Evolutionary conservation across 92 coral and sea anemone species (phyloP), one percentile per base, ranked within the genome.

Genomic region (Porites evermanni): DNA sequence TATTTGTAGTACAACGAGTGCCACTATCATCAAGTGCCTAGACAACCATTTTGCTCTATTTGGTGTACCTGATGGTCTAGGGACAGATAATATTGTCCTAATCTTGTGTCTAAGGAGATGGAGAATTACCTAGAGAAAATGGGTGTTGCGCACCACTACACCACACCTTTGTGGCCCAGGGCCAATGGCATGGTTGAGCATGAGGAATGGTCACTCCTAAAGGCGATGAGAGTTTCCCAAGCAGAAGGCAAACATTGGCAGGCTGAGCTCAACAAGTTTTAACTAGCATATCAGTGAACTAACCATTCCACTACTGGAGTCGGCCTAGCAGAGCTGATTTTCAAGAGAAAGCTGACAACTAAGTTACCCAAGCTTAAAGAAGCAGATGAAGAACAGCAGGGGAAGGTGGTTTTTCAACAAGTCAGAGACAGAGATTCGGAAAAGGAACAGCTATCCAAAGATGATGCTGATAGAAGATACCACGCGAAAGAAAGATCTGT

Each of bases 91-190:
- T 72, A 83, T 26, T 26, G 83, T 11, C 77, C 92, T 63, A 89
- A 89, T 67, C 70, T 84, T 1, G 81, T 84, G 24, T 61, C 74
- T 1, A 61, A 69, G 20, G 90, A 86, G 56, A 86, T 80, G 80
- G 85, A 90, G 73, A 67, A 64, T 17, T 90, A 67, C 73, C 73
- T 90, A 12, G 69, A 76, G 77, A 88, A 81, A 76, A 80, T 80
- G 83, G 93, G 80, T 12, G 63, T 91, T 7, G 61, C 53, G 14
- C 74, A 79, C 47, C 68, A 70, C 58, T 26, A 59, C 60, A 90
- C 87, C 6, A 90, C 84, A 67, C 93, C 90, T 4, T 73, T 81
- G 54, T 90, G 90, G 80, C 90, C 80, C 14, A 90, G 93, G 65
- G 90, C 90, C 26, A 80, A 90, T 67, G 87, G 89, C 17, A 47